These are phyloP conservation scores for Mastomys natalensis DNA, from an alignment of 2,113 vertebrate genomes.

Conservation along the genomic window DNA sequence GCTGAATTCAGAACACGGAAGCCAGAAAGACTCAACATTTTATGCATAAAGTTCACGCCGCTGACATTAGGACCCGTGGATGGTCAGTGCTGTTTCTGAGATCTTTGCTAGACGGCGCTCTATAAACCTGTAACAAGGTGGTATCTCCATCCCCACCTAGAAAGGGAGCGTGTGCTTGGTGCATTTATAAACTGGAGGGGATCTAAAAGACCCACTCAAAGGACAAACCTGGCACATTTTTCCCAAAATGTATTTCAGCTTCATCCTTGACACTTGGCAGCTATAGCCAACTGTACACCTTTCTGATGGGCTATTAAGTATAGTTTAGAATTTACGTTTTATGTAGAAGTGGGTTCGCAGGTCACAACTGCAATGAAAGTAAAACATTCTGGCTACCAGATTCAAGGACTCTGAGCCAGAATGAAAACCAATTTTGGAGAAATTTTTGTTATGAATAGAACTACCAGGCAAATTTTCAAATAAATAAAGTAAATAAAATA, in stretches of 20 bases:
- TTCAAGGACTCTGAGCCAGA: not conserved
- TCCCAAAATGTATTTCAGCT: not conserved
- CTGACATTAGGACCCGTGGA: not conserved
- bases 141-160: not conserved
- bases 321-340: not conserved
- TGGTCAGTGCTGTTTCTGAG: not conserved
- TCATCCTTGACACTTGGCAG: not conserved
- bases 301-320: not conserved
- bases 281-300: not conserved
- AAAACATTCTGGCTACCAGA: not conserved
- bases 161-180: not conserved
- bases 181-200: not conserved
- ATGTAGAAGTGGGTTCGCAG: not conserved
- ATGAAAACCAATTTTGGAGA: not conserved
- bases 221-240: not conserved
- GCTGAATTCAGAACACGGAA: not conserved
- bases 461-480: not conserved
- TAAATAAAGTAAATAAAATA: not conserved
- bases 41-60: not conserved
- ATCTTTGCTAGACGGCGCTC: not conserved
- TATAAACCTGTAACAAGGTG: not conserved
- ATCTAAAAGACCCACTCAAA: not conserved
- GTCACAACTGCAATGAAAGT: not conserved
- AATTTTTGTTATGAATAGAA: slow-evolving; percentile 20
- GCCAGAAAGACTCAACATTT: not conserved